These are phyloP conservation scores for Euclidia mi DNA, from an alignment of 2,888 invertebrate genomes.

Conservation along the genomic window DNA sequence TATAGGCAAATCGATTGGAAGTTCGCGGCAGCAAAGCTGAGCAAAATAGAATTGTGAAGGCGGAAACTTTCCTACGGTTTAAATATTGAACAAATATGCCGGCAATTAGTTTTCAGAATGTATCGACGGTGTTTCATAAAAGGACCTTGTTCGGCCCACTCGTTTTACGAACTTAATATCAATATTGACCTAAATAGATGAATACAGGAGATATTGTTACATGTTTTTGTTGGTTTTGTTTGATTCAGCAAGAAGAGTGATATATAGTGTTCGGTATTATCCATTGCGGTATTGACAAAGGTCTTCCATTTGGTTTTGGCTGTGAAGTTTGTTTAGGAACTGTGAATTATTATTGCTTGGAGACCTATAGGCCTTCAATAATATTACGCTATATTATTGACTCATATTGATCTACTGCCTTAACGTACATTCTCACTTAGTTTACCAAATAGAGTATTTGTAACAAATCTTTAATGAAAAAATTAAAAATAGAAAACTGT, in stretches of 20 bases:
- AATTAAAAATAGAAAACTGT: no score
- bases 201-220: background rate
- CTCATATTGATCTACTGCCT: no score
- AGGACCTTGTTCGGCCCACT: slow-evolving; percentile 15
- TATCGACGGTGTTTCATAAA: slow-evolving; percentile 37
- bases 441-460: no score
- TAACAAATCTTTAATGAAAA: no score
- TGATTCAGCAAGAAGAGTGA: background rate
- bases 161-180: slow-evolving; percentile 33
- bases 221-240: background rate
- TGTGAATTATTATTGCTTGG: no score
- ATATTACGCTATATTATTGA: no score
- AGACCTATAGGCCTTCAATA: no score
- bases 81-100: slow-evolving; percentile 53
- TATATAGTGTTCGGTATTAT: no score
- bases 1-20: slow-evolving; percentile 81
- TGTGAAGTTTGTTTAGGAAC: no score
- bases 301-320: no score
- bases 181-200: slow-evolving; percentile 8
- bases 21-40: slow-evolving; percentile 42
- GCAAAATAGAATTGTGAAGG: slow-evolving; percentile 55
- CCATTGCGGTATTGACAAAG: no score
- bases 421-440: no score
- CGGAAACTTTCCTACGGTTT: slow-evolving; percentile 44
- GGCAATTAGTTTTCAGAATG: slow-evolving; percentile 44